Evolutionary conservation across 2,888 invertebrate genomes (phyloP).

Genomic region (Physocephala rufipes): DNA sequence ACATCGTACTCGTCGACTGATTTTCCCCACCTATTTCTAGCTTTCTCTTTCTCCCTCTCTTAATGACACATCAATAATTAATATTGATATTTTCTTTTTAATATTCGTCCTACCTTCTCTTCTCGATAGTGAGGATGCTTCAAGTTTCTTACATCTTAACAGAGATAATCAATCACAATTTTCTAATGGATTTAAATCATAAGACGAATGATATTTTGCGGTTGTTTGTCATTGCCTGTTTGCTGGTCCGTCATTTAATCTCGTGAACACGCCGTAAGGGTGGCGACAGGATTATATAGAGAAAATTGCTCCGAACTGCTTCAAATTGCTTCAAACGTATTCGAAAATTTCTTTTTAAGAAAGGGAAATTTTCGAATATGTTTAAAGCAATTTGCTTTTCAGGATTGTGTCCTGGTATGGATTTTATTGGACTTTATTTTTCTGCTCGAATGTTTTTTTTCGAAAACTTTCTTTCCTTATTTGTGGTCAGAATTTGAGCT

Average conservation of each 20-base stretch:
- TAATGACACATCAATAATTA: slow-evolving; percentile 63
- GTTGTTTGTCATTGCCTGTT: background rate
- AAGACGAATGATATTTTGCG: background rate
- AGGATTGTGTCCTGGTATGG: background rate
- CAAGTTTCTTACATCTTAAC: slow-evolving; percentile 12
- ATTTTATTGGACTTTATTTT: slow-evolving; percentile 45
- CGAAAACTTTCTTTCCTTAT: background rate
- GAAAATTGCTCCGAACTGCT: background rate
- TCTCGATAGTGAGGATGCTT: slow-evolving; percentile 25
- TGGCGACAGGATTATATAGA: background rate
- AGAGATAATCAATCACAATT: slow-evolving; percentile 32
- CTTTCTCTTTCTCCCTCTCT: slow-evolving; percentile 38
- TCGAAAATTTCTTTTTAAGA: background rate
- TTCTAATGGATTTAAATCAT: slow-evolving; percentile 17
- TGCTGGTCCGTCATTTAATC: too few species aligned
- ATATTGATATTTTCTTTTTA: slow-evolving; percentile 50
- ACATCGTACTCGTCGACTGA: too few species aligned
- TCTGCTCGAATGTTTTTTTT: slow-evolving; percentile 44
- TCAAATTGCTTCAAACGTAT: background rate
- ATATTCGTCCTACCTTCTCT: background rate
- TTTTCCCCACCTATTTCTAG: background rate
- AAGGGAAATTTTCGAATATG: background rate
- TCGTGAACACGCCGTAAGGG: background rate
- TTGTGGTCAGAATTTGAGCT: too few species aligned
- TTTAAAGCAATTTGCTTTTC: background rate